phyloP scores from a whole-genome alignment of 2,888 invertebrate genomes.

The Epiblema foenella region DNA sequence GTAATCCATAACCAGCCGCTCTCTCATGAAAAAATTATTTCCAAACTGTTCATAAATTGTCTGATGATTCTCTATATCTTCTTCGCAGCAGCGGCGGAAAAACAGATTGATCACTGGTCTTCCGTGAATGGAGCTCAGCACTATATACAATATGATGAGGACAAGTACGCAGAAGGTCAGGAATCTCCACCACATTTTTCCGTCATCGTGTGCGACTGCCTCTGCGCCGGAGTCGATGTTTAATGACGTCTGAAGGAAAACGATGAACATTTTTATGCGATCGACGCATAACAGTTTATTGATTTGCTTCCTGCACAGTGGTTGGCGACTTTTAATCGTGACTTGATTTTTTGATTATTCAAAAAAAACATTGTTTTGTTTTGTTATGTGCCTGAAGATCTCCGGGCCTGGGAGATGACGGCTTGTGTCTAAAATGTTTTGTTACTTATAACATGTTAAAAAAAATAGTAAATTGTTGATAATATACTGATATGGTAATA shows the following conservation, averaged over 20 bases:
- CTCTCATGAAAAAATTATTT: constrained; percentile 69
- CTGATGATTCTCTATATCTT: constrained; percentile 74
- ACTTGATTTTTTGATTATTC: background rate
- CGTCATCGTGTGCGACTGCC: constrained; percentile 41
- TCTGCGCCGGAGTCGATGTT: background rate
- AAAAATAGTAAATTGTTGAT: no score
- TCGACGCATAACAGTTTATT: constrained; percentile 14
- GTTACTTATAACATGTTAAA: no score
- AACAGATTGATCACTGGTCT: constrained; percentile 69
- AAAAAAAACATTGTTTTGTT: background rate
- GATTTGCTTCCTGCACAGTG: constrained; percentile 35
- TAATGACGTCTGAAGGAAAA: constrained; percentile 39
- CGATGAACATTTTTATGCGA: constrained; percentile 28
- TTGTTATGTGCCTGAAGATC: no score
- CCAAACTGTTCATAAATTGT: constrained; percentile 71
- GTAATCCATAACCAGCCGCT: constrained; percentile 61
- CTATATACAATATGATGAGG: constrained; percentile 66
- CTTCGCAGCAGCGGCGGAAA: constrained; percentile 70
- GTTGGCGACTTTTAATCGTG: constrained; percentile 21
- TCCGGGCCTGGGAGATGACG: no score
- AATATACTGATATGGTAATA: no score
- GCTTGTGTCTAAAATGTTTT: no score
- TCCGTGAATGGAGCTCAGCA: constrained; percentile 69
- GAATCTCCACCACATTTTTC: constrained; percentile 74
- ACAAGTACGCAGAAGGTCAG: constrained; percentile 72